Base-by-base conservation (phyloP, 2,797 vertebrate genomes). In the Myotis myotis region DNA sequence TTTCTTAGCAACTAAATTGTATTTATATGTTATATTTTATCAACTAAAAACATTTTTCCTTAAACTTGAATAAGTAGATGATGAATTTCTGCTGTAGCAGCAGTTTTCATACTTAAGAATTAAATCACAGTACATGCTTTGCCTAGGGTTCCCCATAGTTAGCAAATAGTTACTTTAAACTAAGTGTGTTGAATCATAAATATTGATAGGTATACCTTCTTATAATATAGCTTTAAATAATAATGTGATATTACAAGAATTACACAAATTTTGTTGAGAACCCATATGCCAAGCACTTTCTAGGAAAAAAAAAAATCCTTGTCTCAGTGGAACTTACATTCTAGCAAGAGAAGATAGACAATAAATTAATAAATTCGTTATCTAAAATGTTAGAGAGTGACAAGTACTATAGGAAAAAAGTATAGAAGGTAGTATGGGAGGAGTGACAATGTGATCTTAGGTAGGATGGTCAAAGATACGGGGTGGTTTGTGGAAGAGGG, bases 81-180 rank as follows among this genome's bases (percentile, higher is more conserved):
- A 91, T 78, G 22, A 81, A 87, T 89, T 91, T 96, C 47, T 95
- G 66, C 60, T 76, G 2, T 33, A 79, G 49, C 64, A 92, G 6
- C 23, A 83, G 33, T 80, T 93, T 95, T 96, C 41, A 55, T 62
- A 57, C 66, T 89, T 76, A 89, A 87, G 70, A 92, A 81, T 66
- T 91, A 91, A 94, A 89, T 84, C 23, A 6, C 15, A 30, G 7
- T 68, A 51, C 49, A 28, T 82, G 75, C 28, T 96, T 90, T 95
- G 88, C 70, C 38, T 74, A 87, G n/a, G 47, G 30, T 82, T 82
- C 55, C 9, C 22, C 10, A 49, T 25, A 30, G 10, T 62, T 87
- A 89, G 17, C 53, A 87, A 83, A 71, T 5, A 19, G 11, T 64
- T 84, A 49, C 80, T 95, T 95, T 87, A 86, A 94, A 30, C 9